Evolutionary conservation across 2,888 invertebrate species (phyloP).

Genomic region (Noctua janthe): DNA sequence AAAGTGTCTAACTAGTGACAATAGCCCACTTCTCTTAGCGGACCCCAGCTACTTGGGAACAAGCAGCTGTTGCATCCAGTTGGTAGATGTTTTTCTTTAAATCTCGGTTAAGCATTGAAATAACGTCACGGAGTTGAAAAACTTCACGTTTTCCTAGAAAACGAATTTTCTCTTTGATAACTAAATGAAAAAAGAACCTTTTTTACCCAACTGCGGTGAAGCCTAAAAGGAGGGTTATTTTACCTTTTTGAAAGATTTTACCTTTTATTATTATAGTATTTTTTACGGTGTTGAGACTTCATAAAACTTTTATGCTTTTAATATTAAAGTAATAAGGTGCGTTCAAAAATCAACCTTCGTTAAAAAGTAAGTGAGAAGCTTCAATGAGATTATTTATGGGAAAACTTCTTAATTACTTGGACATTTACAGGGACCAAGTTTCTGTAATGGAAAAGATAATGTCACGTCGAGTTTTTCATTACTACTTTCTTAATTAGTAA

Average conservation of each 20-base stretch:
- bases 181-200: background rate
- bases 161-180: constrained; percentile 1
- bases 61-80: constrained; percentile 47
- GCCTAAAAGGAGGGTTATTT: too few relatives aligned
- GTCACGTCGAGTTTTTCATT: background rate
- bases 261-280: constrained; percentile 1
- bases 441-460: background rate
- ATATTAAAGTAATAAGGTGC: background rate
- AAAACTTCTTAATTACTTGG: constrained; percentile 9
- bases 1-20: constrained; percentile 54
- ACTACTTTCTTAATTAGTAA: background rate
- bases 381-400: constrained; percentile 3
- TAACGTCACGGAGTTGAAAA: constrained; percentile 15
- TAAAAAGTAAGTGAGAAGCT: constrained; percentile 12
- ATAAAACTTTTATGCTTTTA: constrained; percentile 17
- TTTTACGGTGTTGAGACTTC: background rate
- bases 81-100: constrained; percentile 26
- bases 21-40: constrained; percentile 51
- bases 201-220: background rate
- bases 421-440: background rate
- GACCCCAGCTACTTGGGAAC: constrained; percentile 23
- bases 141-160: constrained; percentile 12
- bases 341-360: constrained; percentile 17
- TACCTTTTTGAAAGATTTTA: background rate
- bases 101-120: constrained; percentile 22